phyloP scores from a whole-genome alignment of 2,113 vertebrate species.

The Malurus alboscapulatus region DNA sequence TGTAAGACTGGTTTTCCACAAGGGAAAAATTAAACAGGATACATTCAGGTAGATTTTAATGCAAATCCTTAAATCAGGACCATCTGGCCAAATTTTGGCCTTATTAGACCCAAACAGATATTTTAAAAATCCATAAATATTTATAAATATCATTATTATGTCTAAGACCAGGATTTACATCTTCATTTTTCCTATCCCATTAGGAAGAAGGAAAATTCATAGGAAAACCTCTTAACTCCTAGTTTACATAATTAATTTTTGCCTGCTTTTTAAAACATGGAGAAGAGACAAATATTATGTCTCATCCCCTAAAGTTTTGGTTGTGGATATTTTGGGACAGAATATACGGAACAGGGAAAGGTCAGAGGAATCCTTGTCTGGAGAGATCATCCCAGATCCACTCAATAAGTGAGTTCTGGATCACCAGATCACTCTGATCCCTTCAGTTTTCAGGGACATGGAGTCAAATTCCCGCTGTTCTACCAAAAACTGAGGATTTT shows the following conservation, averaged over 20 bases:
- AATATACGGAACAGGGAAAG: not conserved
- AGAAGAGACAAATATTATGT: not conserved
- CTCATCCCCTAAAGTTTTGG: not conserved
- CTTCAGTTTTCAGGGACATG: not conserved
- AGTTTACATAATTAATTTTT: not conserved
- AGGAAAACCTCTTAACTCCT: not conserved
- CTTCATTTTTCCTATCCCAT: not conserved
- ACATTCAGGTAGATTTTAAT: not conserved
- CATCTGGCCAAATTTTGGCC: not conserved
- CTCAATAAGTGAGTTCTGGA: not conserved
- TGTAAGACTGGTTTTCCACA: accelerated
- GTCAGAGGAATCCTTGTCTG: accelerated
- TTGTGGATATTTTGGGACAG: not conserved
- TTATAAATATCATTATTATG: not conserved
- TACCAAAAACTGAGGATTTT: not conserved
- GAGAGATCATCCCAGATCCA: not conserved
- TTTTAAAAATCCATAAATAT: not conserved
- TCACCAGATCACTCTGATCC: accelerated
- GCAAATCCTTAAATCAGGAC: not conserved
- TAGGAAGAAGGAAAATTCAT: not conserved
- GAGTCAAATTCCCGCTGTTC: not conserved
- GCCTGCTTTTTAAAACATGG: not conserved
- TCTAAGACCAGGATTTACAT: not conserved
- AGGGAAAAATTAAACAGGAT: not conserved
- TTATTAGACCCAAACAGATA: not conserved